Percentiles rank a stretch among this genome's conserved stretches.
Conservation (phyloP, 2,797 vertebrate species). For the Ambastaia sidthimunki region DNA sequence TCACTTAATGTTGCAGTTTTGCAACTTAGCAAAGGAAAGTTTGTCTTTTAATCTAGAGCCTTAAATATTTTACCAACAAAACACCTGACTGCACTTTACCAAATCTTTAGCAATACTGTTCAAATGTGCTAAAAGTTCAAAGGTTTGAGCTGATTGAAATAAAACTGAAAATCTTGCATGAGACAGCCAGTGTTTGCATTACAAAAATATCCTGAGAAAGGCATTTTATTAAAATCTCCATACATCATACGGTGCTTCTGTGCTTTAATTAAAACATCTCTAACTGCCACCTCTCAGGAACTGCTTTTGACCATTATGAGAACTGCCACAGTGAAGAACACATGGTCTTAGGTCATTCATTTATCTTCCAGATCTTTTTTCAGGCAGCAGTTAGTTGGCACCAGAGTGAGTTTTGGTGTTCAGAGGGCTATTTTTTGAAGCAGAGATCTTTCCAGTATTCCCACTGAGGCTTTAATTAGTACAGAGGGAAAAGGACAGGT, state of each 20-base stretch:
- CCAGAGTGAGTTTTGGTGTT: conserved; percentile 13
- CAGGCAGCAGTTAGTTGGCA: conserved; percentile 25
- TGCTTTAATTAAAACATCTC: conserved; percentile 13
- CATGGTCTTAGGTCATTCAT: conserved; percentile 18
- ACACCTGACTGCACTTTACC: too few relatives aligned
- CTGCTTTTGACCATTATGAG: not conserved
- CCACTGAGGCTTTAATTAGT: conserved; percentile 42
- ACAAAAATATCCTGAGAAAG: not conserved
- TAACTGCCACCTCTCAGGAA: not conserved
- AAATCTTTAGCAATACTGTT: not conserved
- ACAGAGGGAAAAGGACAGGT: conserved; percentile 16
- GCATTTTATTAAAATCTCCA: too few relatives aligned
- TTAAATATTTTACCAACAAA: too few relatives aligned
- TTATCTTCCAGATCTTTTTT: conserved; percentile 40
- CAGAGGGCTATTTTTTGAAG: conserved; percentile 21
- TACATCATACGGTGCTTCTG: not conserved
- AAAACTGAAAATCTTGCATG: not conserved
- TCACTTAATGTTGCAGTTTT: conserved; percentile 34
- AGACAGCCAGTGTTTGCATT: not conserved
- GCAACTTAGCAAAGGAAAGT: conserved; percentile 8
- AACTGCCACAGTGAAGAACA: conserved; percentile 1
- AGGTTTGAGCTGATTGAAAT: not conserved
- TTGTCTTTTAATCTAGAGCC: not conserved
- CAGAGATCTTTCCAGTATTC: conserved; percentile 12
- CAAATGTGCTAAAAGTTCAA: not conserved